These are phyloP conservation scores for Keiferia lycopersicella DNA, from an alignment of 2,888 invertebrate species.

Conservation along the genomic window DNA sequence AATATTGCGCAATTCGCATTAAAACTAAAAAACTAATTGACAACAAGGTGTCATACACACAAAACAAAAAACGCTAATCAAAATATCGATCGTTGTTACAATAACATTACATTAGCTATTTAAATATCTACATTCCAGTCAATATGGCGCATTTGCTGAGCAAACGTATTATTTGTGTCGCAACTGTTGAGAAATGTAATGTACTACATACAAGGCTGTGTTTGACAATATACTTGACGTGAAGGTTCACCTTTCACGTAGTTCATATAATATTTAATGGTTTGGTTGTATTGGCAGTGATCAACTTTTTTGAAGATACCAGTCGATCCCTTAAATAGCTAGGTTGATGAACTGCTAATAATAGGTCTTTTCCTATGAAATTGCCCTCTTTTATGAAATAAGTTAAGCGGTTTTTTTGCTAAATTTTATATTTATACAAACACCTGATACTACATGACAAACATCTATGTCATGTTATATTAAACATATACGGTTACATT, in stretches of 20 bases:
- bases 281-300: too few species aligned
- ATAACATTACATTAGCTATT: neutral
- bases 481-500: too few species aligned
- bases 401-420: too few species aligned
- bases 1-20: neutral
- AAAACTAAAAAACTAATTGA: neutral
- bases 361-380: too few species aligned
- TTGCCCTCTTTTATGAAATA: too few species aligned
- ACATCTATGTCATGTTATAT: too few species aligned
- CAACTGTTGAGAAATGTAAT: slow-evolving; percentile 30
- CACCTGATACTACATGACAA: too few species aligned
- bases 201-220: slow-evolving; percentile 33
- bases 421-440: too few species aligned
- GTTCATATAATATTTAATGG: too few species aligned
- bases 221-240: slow-evolving; percentile 36
- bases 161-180: slow-evolving; percentile 29
- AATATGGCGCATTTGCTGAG: slow-evolving; percentile 9
- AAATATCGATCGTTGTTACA: neutral
- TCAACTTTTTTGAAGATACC: too few species aligned
- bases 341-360: too few species aligned
- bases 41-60: neutral
- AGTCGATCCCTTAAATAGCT: too few species aligned
- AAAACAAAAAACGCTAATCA: neutral
- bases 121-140: neutral
- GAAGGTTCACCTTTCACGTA: slow-evolving; percentile 10